Conservation (phyloP, 2,888 invertebrate genomes). For the Cryptocephalus moraei region DNA sequence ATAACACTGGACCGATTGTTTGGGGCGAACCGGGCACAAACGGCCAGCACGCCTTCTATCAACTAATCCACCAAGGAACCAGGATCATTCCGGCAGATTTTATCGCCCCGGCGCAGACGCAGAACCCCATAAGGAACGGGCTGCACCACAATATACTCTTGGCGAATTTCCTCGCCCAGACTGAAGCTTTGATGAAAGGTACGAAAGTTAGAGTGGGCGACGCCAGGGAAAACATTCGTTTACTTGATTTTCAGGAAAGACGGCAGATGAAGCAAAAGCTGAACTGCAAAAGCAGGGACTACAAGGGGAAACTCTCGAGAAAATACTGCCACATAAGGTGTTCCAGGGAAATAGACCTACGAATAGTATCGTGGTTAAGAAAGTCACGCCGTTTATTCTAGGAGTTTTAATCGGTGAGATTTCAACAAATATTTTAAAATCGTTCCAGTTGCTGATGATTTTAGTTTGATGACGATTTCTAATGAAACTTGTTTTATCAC, state of each 20-base stretch:
- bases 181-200: slow-evolving; percentile 89
- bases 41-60: slow-evolving; percentile 99
- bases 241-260: background rate
- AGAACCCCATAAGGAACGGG: slow-evolving; percentile 74
- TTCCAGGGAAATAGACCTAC: slow-evolving; percentile 96
- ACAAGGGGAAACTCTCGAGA: slow-evolving; percentile 58
- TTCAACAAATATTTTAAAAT: background rate
- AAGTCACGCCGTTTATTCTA: slow-evolving; percentile 84
- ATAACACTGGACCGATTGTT: slow-evolving; percentile 69
- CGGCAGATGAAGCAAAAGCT: slow-evolving; percentile 32
- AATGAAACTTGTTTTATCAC: background rate
- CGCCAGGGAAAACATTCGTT: background rate
- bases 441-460: no score
- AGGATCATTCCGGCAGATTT: slow-evolving; percentile 94
- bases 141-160: slow-evolving; percentile 89
- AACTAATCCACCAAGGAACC: slow-evolving; percentile 87
- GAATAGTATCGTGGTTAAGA: slow-evolving; percentile 88
- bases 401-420: slow-evolving; percentile 82
- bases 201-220: slow-evolving; percentile 21
- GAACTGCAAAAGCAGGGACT: slow-evolving; percentile 77
- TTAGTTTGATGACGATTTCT: background rate
- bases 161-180: slow-evolving; percentile 97
- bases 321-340: slow-evolving; percentile 89
- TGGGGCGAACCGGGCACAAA: slow-evolving; percentile 99
- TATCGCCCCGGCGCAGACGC: slow-evolving; percentile 84